Evolutionary conservation across 2,888 invertebrate species (phyloP).

Genomic region (Stegana nigrithorax): DNA sequence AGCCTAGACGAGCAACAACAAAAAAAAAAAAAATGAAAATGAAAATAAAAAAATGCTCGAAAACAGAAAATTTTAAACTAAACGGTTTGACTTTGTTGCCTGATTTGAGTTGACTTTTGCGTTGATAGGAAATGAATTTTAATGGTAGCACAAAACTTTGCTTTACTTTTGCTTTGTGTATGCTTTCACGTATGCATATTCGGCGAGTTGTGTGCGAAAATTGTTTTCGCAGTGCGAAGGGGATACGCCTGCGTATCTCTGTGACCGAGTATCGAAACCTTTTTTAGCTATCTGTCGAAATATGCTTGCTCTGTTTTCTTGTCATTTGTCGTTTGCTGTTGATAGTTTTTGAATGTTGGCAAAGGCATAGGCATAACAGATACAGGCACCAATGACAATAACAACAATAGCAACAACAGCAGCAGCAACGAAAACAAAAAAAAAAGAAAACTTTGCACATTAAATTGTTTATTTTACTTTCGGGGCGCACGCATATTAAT

Average conservation of each 20-base stretch:
- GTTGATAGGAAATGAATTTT: conserved; percentile 58
- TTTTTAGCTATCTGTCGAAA: neutral
- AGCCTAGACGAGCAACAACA: too few species aligned
- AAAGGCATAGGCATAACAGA: too few species aligned
- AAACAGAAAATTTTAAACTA: too few species aligned
- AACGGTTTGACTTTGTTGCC: conserved; percentile 47
- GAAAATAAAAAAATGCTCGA: too few species aligned
- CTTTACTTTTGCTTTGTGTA: conserved; percentile 12
- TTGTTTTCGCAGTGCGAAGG: conserved; percentile 6
- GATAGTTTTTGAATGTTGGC: conserved; percentile 11
- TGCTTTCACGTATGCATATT: too few species aligned
- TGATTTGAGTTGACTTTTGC: too few species aligned
- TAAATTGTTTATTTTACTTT: conserved; percentile 57
- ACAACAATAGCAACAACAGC: too few species aligned
- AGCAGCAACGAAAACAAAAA: neutral
- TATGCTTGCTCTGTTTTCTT: neutral
- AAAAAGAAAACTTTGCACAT: conserved; percentile 46
- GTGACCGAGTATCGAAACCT: neutral
- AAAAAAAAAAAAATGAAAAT: too few species aligned
- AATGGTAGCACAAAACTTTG: conserved; percentile 51
- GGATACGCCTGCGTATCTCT: neutral
- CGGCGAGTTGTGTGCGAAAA: neutral
- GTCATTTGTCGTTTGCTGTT: conserved; percentile 30
- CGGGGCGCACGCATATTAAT: conserved; percentile 24
- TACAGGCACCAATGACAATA: too few species aligned